These are phyloP conservation scores for Diabrotica undecimpunctata DNA, from an alignment of 1,140 invertebrate species.

Conservation along the genomic window DNA sequence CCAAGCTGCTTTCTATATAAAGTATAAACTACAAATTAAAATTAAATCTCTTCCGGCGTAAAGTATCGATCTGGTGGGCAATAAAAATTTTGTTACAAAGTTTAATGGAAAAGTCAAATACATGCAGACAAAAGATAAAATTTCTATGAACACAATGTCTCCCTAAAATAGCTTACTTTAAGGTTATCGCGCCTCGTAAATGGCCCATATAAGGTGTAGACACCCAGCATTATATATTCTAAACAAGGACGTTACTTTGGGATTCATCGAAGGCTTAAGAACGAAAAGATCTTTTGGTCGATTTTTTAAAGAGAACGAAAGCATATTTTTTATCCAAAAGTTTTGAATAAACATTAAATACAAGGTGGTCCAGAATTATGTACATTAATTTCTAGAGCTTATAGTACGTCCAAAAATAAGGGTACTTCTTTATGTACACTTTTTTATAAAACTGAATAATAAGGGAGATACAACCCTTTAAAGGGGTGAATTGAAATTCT, in stretches of 20 bases:
- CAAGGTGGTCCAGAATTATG: no score
- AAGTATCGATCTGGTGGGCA: not conserved
- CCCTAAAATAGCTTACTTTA: constrained; percentile 2
- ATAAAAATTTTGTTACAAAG: constrained; percentile 3
- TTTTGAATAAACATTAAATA: not conserved
- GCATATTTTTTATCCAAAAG: not conserved
- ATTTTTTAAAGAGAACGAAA: not conserved
- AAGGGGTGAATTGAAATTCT: no score
- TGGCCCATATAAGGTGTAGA: constrained; percentile 2
- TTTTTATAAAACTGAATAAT: no score
- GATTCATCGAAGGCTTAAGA: not conserved
- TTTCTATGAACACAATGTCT: constrained; percentile 1
- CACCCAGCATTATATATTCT: not conserved
- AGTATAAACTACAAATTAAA: no score
- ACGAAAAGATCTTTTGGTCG: not conserved
- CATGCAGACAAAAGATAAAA: constrained; percentile 2
- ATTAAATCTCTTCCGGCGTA: no score
- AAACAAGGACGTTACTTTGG: not conserved
- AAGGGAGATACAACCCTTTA: no score
- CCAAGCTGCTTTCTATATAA: no score
- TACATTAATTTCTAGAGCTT: no score
- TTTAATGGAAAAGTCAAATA: constrained; percentile 3
- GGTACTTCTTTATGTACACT: no score
- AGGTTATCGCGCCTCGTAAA: not conserved
- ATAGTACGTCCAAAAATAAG: no score